Evolutionary conservation across 35 echinoderm and acorn worm genomes (phyloP).

Genomic region (Acanthaster planci): DNA sequence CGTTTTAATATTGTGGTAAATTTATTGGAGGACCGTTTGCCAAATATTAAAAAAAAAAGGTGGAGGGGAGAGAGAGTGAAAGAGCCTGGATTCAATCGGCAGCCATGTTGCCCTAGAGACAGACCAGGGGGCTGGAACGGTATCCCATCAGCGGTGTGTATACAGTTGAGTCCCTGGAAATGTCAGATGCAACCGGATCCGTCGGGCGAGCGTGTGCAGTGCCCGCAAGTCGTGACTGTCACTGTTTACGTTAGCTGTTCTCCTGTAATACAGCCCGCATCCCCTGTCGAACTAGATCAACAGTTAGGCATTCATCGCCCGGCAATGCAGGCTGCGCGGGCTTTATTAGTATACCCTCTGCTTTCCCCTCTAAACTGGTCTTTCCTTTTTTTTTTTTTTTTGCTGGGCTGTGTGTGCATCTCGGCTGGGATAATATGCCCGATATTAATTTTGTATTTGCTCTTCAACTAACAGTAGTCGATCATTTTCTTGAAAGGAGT

Average conservation of each 20-base stretch:
- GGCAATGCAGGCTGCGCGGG: not conserved
- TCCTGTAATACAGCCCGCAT: slow-evolving; percentile 21
- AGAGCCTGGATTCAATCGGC: slow-evolving; percentile 21
- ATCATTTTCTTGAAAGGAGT: slow-evolving; percentile 34
- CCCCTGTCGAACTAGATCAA: slow-evolving; percentile 30
- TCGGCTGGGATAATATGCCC: slow-evolving; percentile 13
- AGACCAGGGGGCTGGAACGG: not conserved
- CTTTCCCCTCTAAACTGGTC: not conserved
- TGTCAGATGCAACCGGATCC: slow-evolving; percentile 26
- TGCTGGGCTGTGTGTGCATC: not conserved
- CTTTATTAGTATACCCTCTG: slow-evolving; percentile 21
- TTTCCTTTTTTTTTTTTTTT: not conserved
- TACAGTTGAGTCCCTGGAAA: slow-evolving; percentile 26
- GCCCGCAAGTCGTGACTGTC: slow-evolving; percentile 24
- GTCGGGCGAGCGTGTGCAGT: slow-evolving; percentile 6
- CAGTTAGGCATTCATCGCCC: slow-evolving; percentile 14
- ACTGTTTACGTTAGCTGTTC: slow-evolving; percentile 33
- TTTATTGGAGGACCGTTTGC: not conserved
- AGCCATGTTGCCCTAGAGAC: slow-evolving; percentile 13
- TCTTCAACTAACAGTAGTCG: not conserved
- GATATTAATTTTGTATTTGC: slow-evolving; percentile 58
- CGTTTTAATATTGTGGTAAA: slow-evolving; percentile 12
- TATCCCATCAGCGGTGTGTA: slow-evolving; percentile 24
- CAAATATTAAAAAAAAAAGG: not conserved
- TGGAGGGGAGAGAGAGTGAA: not conserved